Conservation (phyloP, 2,888 invertebrate genomes). For the Mantis religiosa region DNA sequence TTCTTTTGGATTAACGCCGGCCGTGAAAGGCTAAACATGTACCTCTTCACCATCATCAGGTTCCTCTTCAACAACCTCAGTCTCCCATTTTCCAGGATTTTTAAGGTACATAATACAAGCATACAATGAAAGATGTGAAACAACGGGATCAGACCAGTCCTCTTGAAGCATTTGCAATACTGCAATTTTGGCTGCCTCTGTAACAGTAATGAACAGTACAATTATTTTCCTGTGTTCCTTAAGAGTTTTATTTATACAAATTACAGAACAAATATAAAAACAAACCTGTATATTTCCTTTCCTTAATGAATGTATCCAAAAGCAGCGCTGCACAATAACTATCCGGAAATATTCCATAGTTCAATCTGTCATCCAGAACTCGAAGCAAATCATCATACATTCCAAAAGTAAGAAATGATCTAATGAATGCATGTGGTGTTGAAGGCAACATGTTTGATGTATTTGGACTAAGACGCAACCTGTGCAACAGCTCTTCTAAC, state of each 20-base stretch:
- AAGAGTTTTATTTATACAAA: background rate
- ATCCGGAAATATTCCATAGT: constrained; percentile 91
- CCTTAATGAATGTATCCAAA: constrained; percentile 71
- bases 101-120: constrained; percentile 69
- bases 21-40: too few species aligned
- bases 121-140: constrained; percentile 64
- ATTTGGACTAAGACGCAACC: constrained; percentile 67
- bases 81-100: constrained; percentile 49
- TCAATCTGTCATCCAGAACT: constrained; percentile 73
- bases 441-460: constrained; percentile 70
- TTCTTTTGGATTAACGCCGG: too few species aligned
- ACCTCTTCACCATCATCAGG: constrained; percentile 47
- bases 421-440: constrained; percentile 75
- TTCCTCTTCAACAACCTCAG: constrained; percentile 39
- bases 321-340: constrained; percentile 71
- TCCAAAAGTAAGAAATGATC: constrained; percentile 53
- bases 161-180: constrained; percentile 84
- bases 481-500: constrained; percentile 65
- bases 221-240: background rate
- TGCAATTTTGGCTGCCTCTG: constrained; percentile 71
- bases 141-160: constrained; percentile 69
- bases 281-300: constrained; percentile 54
- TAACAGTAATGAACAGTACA: constrained; percentile 34
- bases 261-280: background rate
- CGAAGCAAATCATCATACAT: constrained; percentile 62